A percentile compares a stretch with the other conserved stretches of the same genome.
Evolutionary conservation across 23 tunicate species (phyloP).

Genomic region (Ascidia mentula): DNA sequence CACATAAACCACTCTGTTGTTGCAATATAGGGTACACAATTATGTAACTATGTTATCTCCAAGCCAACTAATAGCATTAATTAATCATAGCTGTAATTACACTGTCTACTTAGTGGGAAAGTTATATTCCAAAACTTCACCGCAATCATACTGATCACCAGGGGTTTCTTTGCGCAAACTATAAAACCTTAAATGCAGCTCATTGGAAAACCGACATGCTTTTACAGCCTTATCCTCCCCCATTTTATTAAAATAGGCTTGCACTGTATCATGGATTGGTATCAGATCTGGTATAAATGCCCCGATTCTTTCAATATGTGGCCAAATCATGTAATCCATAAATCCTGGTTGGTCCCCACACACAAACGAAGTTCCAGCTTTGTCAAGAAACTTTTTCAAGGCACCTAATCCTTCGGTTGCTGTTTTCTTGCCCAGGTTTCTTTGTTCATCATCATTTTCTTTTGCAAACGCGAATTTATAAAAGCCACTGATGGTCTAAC

Average conservation of each 20-base stretch:
- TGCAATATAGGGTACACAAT: no score
- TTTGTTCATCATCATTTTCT: background rate
- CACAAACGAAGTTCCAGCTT: background rate
- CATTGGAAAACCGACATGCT: conserved; percentile 28
- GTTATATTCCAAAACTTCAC: background rate
- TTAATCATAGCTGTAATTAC: no score
- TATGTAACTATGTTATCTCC: no score
- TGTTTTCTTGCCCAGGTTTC: background rate
- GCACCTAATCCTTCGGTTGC: background rate
- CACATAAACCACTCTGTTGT: no score
- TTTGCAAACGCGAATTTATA: background rate
- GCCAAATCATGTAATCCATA: conserved; percentile 6
- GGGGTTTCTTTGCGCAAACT: no score
- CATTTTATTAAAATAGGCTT: conserved; percentile 15
- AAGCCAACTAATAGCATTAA: no score
- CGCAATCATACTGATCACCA: conserved; percentile 9
- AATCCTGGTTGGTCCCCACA: conserved; percentile 28
- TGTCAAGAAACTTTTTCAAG: conserved; percentile 8
- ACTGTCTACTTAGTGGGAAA: background rate
- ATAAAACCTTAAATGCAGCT: background rate
- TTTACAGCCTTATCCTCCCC: conserved; percentile 12
- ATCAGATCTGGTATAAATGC: background rate
- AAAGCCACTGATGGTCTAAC: background rate
- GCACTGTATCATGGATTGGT: background rate
- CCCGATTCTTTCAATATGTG: conserved; percentile 12